Evolutionary conservation across 2,888 invertebrate species (phyloP).

Genomic region (Cheilosia impressa): DNA sequence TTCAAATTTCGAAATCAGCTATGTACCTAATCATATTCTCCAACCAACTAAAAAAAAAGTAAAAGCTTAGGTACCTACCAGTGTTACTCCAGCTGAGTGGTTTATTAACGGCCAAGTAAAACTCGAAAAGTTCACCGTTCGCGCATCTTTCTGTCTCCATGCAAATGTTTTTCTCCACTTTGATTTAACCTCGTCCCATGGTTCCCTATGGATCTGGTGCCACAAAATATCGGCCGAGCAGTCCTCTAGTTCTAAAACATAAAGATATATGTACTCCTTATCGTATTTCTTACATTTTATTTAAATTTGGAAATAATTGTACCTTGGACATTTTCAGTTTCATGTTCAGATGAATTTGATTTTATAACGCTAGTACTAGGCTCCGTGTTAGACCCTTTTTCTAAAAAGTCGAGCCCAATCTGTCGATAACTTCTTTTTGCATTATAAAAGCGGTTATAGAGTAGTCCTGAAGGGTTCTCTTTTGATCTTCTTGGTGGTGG

Average conservation of each 20-base stretch:
- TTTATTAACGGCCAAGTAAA: constrained; percentile 6
- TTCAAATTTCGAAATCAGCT: no score
- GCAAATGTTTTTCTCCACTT: not conserved
- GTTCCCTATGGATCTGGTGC: not conserved
- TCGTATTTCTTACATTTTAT: not conserved
- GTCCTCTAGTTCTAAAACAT: not conserved
- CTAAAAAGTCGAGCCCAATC: not conserved
- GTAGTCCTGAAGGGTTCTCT: no score
- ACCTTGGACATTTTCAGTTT: not conserved
- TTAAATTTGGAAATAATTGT: not conserved
- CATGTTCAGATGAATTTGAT: not conserved
- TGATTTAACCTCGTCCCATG: not conserved
- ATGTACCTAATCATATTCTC: no score
- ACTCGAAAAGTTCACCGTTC: not conserved
- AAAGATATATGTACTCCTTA: not conserved
- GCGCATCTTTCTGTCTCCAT: not conserved
- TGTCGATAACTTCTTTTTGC: not conserved
- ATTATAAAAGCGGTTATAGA: no score
- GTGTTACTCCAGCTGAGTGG: constrained; percentile 11
- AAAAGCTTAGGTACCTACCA: not conserved
- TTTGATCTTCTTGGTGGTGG: no score
- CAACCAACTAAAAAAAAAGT: no score
- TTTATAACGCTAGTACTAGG: not conserved
- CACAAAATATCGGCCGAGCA: not conserved
- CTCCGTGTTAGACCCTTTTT: not conserved